phyloP scores from a whole-genome alignment of 2,113 vertebrate species.

The Melospiza georgiana region DNA sequence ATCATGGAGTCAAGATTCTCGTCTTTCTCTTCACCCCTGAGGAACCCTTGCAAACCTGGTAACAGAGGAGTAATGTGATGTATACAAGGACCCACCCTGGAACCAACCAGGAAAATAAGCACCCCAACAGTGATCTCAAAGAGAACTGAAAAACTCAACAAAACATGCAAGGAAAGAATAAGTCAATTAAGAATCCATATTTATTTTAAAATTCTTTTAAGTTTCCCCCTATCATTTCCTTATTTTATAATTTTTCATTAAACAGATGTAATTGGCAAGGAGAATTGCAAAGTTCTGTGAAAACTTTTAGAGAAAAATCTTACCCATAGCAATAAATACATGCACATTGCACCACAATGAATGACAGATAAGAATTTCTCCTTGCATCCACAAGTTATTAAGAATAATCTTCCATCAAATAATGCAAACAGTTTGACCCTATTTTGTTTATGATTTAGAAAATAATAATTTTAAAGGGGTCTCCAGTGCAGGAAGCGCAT shows the following conservation, averaged over 20 bases:
- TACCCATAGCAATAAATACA: background rate
- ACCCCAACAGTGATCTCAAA: background rate
- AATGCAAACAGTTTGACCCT: background rate
- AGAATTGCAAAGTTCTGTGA: background rate
- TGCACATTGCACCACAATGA: background rate
- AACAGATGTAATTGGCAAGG: background rate
- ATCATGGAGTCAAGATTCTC: too few relatives aligned
- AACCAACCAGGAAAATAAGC: background rate
- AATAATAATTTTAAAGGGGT: background rate
- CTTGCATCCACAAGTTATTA: background rate
- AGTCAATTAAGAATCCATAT: background rate
- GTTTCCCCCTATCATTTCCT: rapidly evolving
- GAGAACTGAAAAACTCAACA: background rate
- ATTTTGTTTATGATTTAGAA: background rate
- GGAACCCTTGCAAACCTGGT: too few relatives aligned
- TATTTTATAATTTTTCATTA: background rate
- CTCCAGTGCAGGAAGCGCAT: background rate
- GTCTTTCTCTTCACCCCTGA: too few relatives aligned
- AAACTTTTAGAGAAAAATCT: background rate
- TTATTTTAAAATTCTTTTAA: background rate
- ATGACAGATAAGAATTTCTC: background rate
- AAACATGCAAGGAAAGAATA: background rate
- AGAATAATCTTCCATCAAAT: background rate
- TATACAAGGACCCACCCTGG: background rate
- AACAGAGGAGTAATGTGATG: background rate